These are phyloP conservation scores for Talpa occidentalis DNA, from an alignment of 2,113 vertebrate genomes.

Conservation along the genomic window DNA sequence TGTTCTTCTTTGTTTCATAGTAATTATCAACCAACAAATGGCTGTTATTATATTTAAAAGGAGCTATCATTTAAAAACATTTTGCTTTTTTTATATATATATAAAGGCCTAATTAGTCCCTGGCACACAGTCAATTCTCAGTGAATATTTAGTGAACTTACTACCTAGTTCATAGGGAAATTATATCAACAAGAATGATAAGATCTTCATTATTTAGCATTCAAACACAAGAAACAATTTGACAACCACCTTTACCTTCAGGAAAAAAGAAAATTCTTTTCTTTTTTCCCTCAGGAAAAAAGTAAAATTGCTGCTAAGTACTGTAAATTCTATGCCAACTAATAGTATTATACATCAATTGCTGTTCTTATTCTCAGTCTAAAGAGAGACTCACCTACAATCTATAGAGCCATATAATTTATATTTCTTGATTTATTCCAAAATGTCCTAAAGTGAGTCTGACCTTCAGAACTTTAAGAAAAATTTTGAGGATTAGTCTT, in stretches of 20 bases:
- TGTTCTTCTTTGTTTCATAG: neutral
- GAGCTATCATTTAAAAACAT: neutral
- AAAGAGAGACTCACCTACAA: neutral
- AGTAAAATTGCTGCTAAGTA: neutral
- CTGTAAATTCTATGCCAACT: neutral
- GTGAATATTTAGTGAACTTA: neutral
- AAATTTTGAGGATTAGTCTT: neutral
- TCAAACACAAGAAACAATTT: neutral
- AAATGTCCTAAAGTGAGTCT: neutral
- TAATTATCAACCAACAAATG: neutral
- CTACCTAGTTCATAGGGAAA: neutral
- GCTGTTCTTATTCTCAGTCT: neutral
- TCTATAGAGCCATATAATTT: neutral
- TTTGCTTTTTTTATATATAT: neutral
- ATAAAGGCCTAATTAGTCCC: neutral
- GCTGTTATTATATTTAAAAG: neutral
- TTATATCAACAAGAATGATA: neutral
- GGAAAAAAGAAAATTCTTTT: neutral
- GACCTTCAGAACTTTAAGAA: neutral
- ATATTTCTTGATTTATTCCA: neutral
- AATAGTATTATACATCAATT: neutral
- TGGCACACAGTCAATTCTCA: neutral
- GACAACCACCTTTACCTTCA: neutral
- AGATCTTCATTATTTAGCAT: neutral
- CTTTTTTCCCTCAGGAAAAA: neutral